Evolutionary conservation across 2,888 invertebrate genomes (phyloP).

Genomic region (Heliconius erato): DNA sequence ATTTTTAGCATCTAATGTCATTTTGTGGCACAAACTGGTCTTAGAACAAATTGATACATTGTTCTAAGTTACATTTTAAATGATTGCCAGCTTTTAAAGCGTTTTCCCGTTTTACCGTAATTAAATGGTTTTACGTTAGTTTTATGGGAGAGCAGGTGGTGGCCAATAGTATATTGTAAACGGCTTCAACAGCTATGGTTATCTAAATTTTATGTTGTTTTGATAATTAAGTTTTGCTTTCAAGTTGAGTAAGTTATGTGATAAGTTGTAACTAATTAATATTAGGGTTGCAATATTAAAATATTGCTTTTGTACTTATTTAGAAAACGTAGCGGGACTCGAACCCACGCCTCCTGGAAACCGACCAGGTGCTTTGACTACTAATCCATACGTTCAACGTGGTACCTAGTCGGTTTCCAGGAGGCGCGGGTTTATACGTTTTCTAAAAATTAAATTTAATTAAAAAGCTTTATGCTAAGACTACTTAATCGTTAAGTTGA

Average conservation of each 20-base stretch:
- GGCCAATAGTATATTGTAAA: not conserved
- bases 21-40: not conserved
- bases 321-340: too few species aligned
- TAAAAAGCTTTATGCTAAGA: too few species aligned
- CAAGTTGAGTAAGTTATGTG: not conserved
- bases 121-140: not conserved
- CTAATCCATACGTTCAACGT: too few species aligned
- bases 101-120: not conserved
- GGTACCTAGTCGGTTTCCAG: too few species aligned
- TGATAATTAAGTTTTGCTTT: not conserved
- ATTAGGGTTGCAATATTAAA: too few species aligned
- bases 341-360: too few species aligned
- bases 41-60: conserved; percentile 19
- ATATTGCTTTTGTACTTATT: too few species aligned
- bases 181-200: not conserved
- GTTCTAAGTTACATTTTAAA: conserved; percentile 19
- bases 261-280: not conserved
- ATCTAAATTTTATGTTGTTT: not conserved
- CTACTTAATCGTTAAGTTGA: too few species aligned
- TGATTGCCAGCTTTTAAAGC: not conserved
- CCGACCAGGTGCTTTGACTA: too few species aligned
- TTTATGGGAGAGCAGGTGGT: conserved; percentile 24
- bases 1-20: conserved; percentile 1
- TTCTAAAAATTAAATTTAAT: too few species aligned
- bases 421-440: too few species aligned